These are phyloP conservation scores for Benitochromis conjunctus DNA, from an alignment of 2,113 vertebrate species.

Conservation along the genomic window DNA sequence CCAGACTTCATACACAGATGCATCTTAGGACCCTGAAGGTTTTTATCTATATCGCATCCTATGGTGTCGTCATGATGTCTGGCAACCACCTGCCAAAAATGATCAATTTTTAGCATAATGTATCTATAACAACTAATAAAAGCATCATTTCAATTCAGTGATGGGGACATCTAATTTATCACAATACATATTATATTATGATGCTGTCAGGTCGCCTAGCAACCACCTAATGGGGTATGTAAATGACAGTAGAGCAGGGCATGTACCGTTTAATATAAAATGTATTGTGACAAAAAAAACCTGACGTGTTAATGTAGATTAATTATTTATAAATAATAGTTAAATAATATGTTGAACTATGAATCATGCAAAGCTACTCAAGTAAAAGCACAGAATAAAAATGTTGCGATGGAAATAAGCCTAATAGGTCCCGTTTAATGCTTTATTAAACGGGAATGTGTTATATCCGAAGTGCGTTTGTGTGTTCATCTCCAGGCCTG, in stretches of 20 bases:
- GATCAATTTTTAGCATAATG: not conserved
- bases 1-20: not conserved
- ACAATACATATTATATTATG: not conserved
- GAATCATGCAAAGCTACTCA: not conserved
- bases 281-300: not conserved
- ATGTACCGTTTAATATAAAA: not conserved
- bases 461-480: not conserved
- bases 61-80: not conserved
- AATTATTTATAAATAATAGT: not conserved
- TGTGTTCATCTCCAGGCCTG: constrained; percentile 10
- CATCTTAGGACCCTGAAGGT: not conserved
- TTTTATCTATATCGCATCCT: not conserved
- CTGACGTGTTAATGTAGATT: accelerated
- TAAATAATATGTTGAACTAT: not conserved
- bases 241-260: not conserved
- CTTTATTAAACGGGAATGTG: not conserved
- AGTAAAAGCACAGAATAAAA: not conserved
- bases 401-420: not conserved
- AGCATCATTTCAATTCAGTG: not conserved
- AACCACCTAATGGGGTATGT: not conserved
- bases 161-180: not conserved
- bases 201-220: not conserved
- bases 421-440: too few relatives aligned
- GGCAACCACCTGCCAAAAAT: not conserved
- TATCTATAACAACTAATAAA: not conserved